Evolutionary conservation across 2,888 invertebrate genomes (phyloP), one percentile per base, ranked within the genome.

Genomic region (Xanthostigma xanthostigma): DNA sequence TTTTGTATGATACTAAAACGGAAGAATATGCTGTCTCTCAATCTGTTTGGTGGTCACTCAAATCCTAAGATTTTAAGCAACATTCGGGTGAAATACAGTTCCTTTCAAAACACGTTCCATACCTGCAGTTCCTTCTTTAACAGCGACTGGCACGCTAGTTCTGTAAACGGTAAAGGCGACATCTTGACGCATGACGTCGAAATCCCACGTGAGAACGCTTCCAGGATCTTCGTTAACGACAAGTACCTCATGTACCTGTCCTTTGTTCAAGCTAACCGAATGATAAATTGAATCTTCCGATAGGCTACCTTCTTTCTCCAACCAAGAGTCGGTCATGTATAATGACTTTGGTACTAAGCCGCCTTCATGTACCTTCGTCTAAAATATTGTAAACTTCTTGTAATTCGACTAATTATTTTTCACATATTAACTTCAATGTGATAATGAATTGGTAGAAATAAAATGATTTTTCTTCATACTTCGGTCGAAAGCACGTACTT

Each of bases 141-240:
- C 37, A 9, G 41, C 41, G 17, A 53, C 45, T 5, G 53, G 62
- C 62, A 54, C 67, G 65, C 59, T 62, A 27, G 65, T 66, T 49
- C 70, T 64, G 62, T 69, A 78, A 43, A 93, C 81, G 8, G 84
- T 81, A 70, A 94, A 95, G 53, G 82, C 78, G 57, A 94, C 80
- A 66, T 90, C 89, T 61, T 89, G 88, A 27, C 90, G 81, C 65
- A 93, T 73, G 46, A 94, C 88, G 71, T 95, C 94, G 69, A 94
- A 95, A 70, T 95, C 95, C 94, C 94, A 95, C 27, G 94, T 94
- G 41, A 95, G 74, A 51, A 95, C 92, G 64, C 88, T 84, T 57
- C 90, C 90, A 11, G 84, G 80, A 65, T 92, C 90, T 49, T 81
- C 75, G 57, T 89, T 87, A 45, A 76, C 73, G 46, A 95, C 80